Evolutionary conservation across 2,113 vertebrate genomes (phyloP).

Genomic region (Ornithorhynchus anatinus): DNA sequence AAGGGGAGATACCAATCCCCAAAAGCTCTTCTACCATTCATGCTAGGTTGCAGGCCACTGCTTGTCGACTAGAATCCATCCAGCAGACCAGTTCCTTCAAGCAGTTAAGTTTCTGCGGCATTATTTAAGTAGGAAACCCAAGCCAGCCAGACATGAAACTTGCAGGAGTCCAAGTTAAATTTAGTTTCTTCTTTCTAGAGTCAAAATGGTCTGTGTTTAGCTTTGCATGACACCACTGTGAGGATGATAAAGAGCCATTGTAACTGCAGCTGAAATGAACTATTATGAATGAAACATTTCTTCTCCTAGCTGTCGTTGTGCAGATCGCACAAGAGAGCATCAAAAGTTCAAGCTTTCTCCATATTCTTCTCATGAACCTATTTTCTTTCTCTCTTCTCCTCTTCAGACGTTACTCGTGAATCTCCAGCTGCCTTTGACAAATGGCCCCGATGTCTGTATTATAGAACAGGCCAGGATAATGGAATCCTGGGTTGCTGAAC

Average conservation of each 20-base stretch:
- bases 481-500: background rate
- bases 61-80: no score
- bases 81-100: no score
- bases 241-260: background rate
- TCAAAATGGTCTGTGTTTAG: background rate
- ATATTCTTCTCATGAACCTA: background rate
- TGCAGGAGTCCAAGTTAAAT: background rate
- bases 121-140: background rate
- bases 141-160: background rate
- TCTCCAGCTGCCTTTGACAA: background rate
- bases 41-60: no score
- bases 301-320: background rate
- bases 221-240: background rate
- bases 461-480: background rate
- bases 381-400: background rate
- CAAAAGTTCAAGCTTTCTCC: background rate
- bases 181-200: constrained; percentile 9
- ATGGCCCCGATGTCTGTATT: background rate
- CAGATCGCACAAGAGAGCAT: background rate
- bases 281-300: background rate
- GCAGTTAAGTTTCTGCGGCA: background rate
- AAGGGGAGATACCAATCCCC: no score
- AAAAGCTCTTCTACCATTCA: no score
- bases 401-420: background rate
- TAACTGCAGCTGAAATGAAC: background rate